These are phyloP conservation scores for Mustelus asterias DNA, from an alignment of 2,113 vertebrate genomes.

Conservation along the genomic window DNA sequence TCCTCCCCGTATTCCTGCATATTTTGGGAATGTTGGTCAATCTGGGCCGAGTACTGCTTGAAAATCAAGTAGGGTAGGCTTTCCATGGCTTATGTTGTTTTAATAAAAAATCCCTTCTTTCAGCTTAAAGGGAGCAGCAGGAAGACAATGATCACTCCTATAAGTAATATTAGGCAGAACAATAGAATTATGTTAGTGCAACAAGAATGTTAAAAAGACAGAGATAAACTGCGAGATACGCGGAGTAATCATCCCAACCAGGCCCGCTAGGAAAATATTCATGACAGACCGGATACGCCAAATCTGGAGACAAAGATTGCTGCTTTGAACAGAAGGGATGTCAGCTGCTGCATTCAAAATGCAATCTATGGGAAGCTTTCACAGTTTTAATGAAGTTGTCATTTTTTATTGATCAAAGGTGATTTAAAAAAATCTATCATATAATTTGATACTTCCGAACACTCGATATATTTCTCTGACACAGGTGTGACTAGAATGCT, in stretches of 20 bases:
- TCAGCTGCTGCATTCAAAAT: background rate
- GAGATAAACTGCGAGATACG: background rate
- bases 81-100: background rate
- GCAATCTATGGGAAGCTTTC: background rate
- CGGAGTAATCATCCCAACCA: background rate
- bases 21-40: background rate
- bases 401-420: background rate
- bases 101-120: background rate
- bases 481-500: background rate
- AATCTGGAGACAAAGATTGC: background rate
- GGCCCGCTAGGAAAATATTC: background rate
- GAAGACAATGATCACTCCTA: background rate
- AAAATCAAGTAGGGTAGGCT: background rate
- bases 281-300: background rate
- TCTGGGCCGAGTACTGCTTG: background rate
- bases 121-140: background rate
- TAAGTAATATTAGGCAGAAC: background rate
- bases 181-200: background rate
- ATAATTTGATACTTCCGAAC: background rate
- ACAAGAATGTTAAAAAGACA: background rate
- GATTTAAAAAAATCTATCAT: background rate
- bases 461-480: background rate
- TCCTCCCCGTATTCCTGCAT: background rate
- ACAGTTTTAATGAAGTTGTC: background rate
- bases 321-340: background rate